Evolutionary conservation across 92 coral and sea anemone genomes (phyloP), one percentile per base, ranked within the genome.

Genomic region (Heliopora coerulea): DNA sequence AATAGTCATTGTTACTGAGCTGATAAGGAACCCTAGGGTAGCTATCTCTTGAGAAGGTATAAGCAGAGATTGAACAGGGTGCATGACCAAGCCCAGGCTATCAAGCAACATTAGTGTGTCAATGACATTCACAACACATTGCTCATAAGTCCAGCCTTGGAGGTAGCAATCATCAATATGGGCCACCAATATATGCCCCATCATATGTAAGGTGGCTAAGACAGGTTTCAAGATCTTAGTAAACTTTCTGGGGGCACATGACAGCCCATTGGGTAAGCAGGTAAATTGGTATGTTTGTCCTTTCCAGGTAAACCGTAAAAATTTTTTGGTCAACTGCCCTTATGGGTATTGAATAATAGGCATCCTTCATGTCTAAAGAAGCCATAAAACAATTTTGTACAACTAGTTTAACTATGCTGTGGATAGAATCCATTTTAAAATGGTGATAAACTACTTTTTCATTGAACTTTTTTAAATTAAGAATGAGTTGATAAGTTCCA

Each of bases 111-210:
- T 41, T 13, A 33, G 0, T 0, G 67, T 61, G 8, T 61, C 67
- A n/a, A 28, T 41, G 32, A 61, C 42, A 27, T 27, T 61, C 27
- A 0, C 8, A 8, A 30, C 44, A 61, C 40, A 61, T 15, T 61
- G 40, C 0, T 61, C n/a, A 31, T 61, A 61, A 0, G 67, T 27
- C 31, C 0, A 9, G 37, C 67, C 67, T 61, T 27, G 15, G n/a
- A 61, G 42, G 23, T 27, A 61, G 11, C 27, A 21, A 14, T 61
- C 67, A 31, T 61, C 67, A 61, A 61, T 61, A 31, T 61, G 42
- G 7, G 40, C 3, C 2, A 61, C 42, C 2, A 41, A 27, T 1
- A 61, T 7, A 21, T 61, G 44, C 25, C 67, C 40, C 0, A 3
- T 25, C 31, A 15, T 27, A 7, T 31, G 39, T 31, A 61, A 21